phyloP scores from a whole-genome alignment of 2,888 invertebrate species.

The Graphium colonna region DNA sequence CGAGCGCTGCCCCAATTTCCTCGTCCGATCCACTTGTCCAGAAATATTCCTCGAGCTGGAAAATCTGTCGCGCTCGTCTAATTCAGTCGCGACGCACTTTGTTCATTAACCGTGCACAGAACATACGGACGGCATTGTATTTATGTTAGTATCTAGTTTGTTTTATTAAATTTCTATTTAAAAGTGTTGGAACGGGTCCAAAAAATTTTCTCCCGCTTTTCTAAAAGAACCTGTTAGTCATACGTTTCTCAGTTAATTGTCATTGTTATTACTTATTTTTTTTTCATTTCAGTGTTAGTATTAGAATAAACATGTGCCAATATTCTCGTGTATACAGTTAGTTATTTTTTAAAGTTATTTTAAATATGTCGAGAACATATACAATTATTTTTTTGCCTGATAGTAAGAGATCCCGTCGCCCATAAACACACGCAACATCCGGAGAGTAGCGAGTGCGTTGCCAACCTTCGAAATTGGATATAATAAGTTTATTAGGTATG shows the following conservation, averaged over 20 bases:
- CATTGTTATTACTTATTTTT: neutral
- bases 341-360: too few species aligned
- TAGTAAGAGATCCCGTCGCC: too few species aligned
- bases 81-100: constrained; percentile 25
- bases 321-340: too few species aligned
- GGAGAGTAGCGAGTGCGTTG: too few species aligned
- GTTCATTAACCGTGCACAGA: constrained; percentile 14
- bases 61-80: constrained; percentile 39
- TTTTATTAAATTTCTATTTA: neutral
- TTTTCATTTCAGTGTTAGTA: too few species aligned
- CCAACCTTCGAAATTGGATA: too few species aligned
- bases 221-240: neutral
- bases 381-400: too few species aligned
- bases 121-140: neutral
- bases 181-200: neutral
- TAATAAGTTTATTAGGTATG: too few species aligned
- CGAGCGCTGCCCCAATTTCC: constrained; percentile 47
- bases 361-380: too few species aligned
- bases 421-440: too few species aligned
- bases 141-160: neutral
- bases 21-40: constrained; percentile 48
- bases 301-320: too few species aligned
- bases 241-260: neutral
- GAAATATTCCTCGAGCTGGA: constrained; percentile 40
- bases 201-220: too few species aligned